These are phyloP conservation scores for Drosophila pseudotakahashii DNA, from an alignment of 2,888 invertebrate genomes.

Conservation along the genomic window DNA sequence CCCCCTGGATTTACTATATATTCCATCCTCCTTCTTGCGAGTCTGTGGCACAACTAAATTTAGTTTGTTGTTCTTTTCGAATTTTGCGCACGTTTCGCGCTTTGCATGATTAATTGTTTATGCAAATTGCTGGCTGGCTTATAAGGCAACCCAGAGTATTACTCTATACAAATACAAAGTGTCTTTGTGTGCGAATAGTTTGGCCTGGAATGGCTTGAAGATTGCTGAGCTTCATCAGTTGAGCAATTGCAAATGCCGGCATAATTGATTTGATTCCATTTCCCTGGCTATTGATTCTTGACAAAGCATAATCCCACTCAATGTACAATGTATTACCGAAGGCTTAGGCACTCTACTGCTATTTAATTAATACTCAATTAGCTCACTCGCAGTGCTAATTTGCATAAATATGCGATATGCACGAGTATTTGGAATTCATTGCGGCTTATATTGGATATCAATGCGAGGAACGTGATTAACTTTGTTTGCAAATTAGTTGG, in stretches of 20 bases:
- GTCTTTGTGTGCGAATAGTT: slow-evolving; percentile 14
- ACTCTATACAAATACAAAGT: slow-evolving; percentile 5
- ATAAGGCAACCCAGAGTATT: slow-evolving; percentile 33
- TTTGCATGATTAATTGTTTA: slow-evolving; percentile 77
- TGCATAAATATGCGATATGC: slow-evolving; percentile 68
- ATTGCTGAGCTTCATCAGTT: slow-evolving; percentile 11
- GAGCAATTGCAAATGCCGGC: slow-evolving; percentile 21
- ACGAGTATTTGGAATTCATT: slow-evolving; percentile 52
- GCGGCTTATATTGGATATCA: slow-evolving; percentile 47
- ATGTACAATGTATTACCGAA: slow-evolving; percentile 53
- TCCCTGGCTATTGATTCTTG: slow-evolving; percentile 33
- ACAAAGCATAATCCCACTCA: slow-evolving; percentile 48
- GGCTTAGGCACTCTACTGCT: slow-evolving; percentile 35
- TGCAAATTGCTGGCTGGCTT: slow-evolving; percentile 69
- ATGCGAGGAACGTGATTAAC: slow-evolving; percentile 66
- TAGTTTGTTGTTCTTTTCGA: slow-evolving; percentile 53
- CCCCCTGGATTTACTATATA: background rate
- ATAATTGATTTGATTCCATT: slow-evolving; percentile 59
- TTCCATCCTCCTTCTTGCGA: slow-evolving; percentile 5
- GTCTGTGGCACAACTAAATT: slow-evolving; percentile 54
- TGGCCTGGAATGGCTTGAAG: background rate
- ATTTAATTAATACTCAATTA: slow-evolving; percentile 75
- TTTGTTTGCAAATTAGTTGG: slow-evolving; percentile 66
- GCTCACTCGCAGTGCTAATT: slow-evolving; percentile 56
- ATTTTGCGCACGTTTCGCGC: slow-evolving; percentile 74